A percentile compares a stretch with the other conserved stretches of the same genome.
Conservation (phyloP, 2,113 vertebrate species). For the Gulo gulo region DNA sequence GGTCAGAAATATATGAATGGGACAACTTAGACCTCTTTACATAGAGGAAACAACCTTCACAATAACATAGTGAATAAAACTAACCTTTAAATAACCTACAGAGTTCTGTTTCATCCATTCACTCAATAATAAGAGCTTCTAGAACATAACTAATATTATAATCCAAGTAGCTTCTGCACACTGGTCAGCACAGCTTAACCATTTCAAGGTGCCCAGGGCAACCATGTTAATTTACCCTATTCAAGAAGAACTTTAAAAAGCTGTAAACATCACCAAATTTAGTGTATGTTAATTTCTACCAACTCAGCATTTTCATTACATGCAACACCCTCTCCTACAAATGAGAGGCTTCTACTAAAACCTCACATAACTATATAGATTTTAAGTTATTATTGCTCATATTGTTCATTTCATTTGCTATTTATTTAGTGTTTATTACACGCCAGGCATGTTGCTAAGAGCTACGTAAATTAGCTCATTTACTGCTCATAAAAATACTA, state of each 20-base stretch:
- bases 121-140: background rate
- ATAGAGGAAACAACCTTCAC: background rate
- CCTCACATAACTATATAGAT: background rate
- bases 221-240: background rate
- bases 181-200: background rate
- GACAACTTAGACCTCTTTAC: background rate
- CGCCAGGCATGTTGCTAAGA: background rate
- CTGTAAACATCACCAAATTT: background rate
- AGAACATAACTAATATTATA: background rate
- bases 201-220: background rate
- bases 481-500: conserved; percentile 13
- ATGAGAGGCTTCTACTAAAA: background rate
- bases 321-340: background rate
- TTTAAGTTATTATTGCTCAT: background rate
- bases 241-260: background rate
- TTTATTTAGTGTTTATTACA: conserved; percentile 9
- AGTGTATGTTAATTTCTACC: background rate
- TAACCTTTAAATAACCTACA: background rate
- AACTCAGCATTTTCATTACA: conserved; percentile 35
- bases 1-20: background rate
- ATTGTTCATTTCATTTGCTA: background rate
- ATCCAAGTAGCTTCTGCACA: background rate
- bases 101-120: background rate
- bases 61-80: background rate
- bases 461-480: background rate